A percentile compares a stretch with the other conserved stretches of the same genome.
phyloP scores from a whole-genome alignment of 2,113 vertebrate genomes.

The Odobenus rosmarus region DNA sequence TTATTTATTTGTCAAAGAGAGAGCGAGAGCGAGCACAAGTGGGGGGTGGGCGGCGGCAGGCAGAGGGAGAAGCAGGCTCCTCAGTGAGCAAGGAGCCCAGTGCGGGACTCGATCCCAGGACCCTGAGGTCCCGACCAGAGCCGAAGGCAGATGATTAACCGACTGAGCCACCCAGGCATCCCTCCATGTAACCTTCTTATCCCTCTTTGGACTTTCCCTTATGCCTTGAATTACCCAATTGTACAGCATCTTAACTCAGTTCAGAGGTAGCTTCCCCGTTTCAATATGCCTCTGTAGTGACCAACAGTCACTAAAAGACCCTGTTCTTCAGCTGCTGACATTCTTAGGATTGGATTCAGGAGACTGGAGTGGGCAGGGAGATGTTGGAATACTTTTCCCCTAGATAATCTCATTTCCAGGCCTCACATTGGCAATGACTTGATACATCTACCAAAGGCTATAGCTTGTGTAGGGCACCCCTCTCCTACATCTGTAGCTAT shows the following conservation, averaged over 20 bases:
- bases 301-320: neutral
- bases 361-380: neutral
- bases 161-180: too few species aligned
- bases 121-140: too few species aligned
- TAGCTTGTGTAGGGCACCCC: neutral
- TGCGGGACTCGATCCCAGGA: too few species aligned
- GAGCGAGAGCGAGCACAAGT: too few species aligned
- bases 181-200: neutral
- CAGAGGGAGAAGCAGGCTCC: too few species aligned
- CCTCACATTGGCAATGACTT: neutral
- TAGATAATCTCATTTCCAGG: neutral
- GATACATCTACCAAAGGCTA: neutral
- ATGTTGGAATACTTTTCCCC: neutral
- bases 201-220: neutral
- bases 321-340: neutral
- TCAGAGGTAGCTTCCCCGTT: neutral
- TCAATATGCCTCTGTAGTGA: neutral
- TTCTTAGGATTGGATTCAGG: neutral
- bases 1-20: too few species aligned
- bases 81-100: too few species aligned
- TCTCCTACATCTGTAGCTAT: neutral
- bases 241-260: neutral
- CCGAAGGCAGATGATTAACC: too few species aligned
- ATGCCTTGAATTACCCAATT: neutral
- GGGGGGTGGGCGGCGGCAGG: too few species aligned